These are phyloP conservation scores for Noctuana brunneofusca DNA, from an alignment of 2,888 invertebrate genomes.

Conservation along the genomic window DNA sequence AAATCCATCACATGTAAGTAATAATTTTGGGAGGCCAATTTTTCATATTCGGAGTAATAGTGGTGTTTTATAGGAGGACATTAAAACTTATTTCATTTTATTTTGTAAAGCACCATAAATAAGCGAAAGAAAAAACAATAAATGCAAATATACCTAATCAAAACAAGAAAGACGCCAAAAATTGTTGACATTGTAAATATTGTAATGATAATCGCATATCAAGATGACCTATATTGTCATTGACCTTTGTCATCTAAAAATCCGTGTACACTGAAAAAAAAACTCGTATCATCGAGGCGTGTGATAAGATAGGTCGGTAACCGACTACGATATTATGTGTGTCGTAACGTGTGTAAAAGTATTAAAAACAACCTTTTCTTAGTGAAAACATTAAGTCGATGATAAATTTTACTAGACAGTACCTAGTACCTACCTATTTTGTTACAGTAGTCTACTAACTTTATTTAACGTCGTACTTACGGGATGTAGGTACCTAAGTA, in stretches of 20 bases:
- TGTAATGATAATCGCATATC: conserved; percentile 30
- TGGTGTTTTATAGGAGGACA: no score
- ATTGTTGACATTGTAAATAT: conserved; percentile 28
- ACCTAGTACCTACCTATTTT: no score
- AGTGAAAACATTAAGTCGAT: neutral
- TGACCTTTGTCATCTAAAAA: conserved; percentile 29
- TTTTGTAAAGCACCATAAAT: neutral
- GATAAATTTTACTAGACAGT: no score
- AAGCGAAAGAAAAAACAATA: neutral
- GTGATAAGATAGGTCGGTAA: conserved; percentile 34
- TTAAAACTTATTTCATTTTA: no score
- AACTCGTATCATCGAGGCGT: conserved; percentile 29
- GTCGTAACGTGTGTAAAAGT: neutral
- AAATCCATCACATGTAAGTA: no score
- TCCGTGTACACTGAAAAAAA: conserved; percentile 24
- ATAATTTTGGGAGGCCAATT: no score
- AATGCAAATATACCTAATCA: neutral
- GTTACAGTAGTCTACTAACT: no score
- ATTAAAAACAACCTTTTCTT: neutral
- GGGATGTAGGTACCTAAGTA: no score
- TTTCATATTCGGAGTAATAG: no score
- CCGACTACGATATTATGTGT: conserved; percentile 15
- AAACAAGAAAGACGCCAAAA: conserved; percentile 6
- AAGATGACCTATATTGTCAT: conserved; percentile 34
- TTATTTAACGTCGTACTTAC: no score